Conservation (phyloP, 2,113 vertebrate genomes). For the Lates calcarifer region DNA sequence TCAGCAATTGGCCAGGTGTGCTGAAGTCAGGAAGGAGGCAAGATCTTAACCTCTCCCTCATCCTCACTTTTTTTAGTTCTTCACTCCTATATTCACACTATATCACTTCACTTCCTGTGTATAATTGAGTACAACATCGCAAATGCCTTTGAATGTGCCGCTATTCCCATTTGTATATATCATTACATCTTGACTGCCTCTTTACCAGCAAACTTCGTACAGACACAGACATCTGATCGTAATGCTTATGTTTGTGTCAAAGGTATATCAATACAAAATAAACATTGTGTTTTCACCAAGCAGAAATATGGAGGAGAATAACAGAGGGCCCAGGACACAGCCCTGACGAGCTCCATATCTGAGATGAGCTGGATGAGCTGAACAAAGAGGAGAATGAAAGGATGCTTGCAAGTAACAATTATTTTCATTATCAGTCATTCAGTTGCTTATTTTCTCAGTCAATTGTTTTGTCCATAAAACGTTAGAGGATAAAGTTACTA, state of each 20-base stretch:
- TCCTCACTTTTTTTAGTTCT: no score
- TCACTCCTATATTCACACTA: background rate
- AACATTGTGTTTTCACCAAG: background rate
- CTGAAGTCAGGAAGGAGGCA: background rate
- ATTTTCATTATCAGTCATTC: background rate
- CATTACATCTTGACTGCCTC: no score
- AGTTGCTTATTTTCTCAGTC: background rate
- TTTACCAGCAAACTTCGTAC: no score
- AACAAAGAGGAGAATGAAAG: background rate
- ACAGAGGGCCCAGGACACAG: background rate
- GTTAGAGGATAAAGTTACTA: background rate
- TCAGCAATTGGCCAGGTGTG: background rate
- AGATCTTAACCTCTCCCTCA: background rate
- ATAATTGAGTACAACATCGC: background rate
- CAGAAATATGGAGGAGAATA: background rate
- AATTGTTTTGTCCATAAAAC: background rate
- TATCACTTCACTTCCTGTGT: background rate
- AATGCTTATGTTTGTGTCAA: no score
- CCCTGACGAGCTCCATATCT: constrained; percentile 9
- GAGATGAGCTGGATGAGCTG: background rate
- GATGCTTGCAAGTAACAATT: background rate
- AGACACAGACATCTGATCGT: no score
- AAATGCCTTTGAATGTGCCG: background rate
- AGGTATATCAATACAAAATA: background rate
- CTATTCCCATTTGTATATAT: no score